phyloP scores from a whole-genome alignment of 2,113 vertebrate genomes.

The Trogon surrucura region DNA sequence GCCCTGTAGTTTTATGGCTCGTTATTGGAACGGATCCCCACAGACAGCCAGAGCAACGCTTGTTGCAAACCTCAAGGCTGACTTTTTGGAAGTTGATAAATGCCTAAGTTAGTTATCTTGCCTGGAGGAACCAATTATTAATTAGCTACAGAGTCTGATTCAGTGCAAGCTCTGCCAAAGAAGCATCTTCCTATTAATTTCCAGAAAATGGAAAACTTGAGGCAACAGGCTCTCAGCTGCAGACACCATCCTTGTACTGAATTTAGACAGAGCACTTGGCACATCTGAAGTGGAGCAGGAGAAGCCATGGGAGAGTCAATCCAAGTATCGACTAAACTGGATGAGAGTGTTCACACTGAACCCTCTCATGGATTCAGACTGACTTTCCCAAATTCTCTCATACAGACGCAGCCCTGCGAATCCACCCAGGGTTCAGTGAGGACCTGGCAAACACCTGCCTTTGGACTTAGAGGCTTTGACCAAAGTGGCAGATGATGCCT shows the following conservation, averaged over 20 bases:
- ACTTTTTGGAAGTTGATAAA: slow-evolving; percentile 10
- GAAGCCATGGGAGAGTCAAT: not conserved
- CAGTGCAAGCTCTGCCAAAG: not conserved
- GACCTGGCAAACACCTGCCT: not conserved
- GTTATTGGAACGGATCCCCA: not conserved
- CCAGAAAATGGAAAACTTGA: not conserved
- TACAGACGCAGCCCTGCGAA: not conserved
- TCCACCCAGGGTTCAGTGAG: fast-evolving
- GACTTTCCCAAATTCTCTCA: not conserved
- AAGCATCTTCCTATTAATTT: not conserved
- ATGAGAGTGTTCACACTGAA: not conserved
- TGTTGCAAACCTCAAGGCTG: not conserved
- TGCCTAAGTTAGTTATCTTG: not conserved
- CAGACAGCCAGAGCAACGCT: not conserved
- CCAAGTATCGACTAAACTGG: not conserved
- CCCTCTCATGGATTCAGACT: not conserved
- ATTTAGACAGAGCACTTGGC: not conserved
- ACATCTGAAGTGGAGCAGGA: not conserved
- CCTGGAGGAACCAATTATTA: not conserved
- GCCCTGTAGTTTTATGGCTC: not conserved
- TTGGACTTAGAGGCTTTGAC: not conserved
- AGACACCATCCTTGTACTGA: not conserved
- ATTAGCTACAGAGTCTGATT: not conserved
- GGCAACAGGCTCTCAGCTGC: not conserved
- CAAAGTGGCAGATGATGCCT: not conserved